A percentile compares a stretch with the other conserved stretches of the same genome.
Conservation (phyloP, 1,140 invertebrate genomes). For the Portunus trituberculatus region DNA sequence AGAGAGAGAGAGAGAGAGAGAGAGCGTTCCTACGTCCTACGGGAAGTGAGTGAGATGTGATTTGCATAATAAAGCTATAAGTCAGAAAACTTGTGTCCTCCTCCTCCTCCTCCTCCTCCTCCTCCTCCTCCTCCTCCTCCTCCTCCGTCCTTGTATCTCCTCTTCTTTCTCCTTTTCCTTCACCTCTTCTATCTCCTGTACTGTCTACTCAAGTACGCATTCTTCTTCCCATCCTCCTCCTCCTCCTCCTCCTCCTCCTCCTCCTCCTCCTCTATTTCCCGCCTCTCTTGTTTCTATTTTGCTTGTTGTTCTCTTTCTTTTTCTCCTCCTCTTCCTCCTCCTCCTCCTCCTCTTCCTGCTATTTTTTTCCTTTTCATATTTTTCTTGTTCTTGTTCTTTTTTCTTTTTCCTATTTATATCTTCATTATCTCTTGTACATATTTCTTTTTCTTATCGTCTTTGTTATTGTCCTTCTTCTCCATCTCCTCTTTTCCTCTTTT, state of each 20-base stretch:
- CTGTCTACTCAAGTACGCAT: background rate
- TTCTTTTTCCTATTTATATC: no score
- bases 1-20: background rate
- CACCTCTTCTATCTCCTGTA: background rate
- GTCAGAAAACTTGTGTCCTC: background rate
- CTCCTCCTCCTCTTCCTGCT: no score
- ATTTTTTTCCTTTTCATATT: background rate
- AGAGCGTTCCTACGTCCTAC: background rate
- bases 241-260: background rate
- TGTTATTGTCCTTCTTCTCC: no score
- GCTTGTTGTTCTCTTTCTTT: background rate
- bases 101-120: background rate
- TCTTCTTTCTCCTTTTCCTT: background rate
- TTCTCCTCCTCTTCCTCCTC: background rate
- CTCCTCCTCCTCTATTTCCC: no score
- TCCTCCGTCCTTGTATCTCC: background rate
- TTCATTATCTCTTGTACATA: no score
- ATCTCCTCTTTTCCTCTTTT: no score
- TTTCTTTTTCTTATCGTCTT: no score
- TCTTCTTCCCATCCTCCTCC: background rate
- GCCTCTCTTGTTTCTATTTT: background rate
- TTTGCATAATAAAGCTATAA: constrained; percentile 15
- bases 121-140: background rate
- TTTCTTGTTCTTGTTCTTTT: no score
- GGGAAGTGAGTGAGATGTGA: constrained; percentile 10